Base-by-base conservation (phyloP, 1,140 invertebrate species). In the Aphelenchoides avenae region DNA sequence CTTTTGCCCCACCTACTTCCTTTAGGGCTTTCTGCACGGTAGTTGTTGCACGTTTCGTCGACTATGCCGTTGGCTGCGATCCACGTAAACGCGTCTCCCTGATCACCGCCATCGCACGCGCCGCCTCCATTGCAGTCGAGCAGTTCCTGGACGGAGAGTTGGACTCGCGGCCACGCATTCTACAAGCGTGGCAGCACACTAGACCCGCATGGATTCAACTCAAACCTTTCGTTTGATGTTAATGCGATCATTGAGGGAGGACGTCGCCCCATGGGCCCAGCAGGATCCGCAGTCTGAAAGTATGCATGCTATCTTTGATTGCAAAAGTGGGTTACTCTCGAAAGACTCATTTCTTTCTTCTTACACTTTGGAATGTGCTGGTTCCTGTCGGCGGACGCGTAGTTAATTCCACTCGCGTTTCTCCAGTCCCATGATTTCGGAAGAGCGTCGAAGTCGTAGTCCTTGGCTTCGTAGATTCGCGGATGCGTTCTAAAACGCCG, bases 41-140 rank as follows among this genome's bases (percentile, higher is more conserved):
- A 81, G 63, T 81, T 81, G 66, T 81, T 81, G 59, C 68, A 71
- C 26, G 80, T 81, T 57, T 81, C 80, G 64, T 81, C 79, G 15
- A 78, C 78, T 41, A 81, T 80, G 26, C 80, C 80, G 37, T 74
- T 54, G n/a, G 73, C 61, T 50, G 81, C 71, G 7, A 80, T 79
- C 49, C 79, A 80, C 41, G 68, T 37, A 49, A 74, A 80, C 22
- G 80, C 79, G 1, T 62, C 69, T 2, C 61, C 27, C n/a, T 76
- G 66, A 53, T 75, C 73, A 1, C 79, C 79, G 3, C 79, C 79
- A 13, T 78, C 42, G 57, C 78, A 80, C 5, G 61, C 61, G 11
- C 70, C 69, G 3, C 44, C 53, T 3, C 18, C 47, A 15, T 66
- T 78, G 66, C 80, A 81, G 64, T 81, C 80, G 48, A 81, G 76